Evolutionary conservation across 2,888 invertebrate species (phyloP).

Genomic region (Scaptomyza reducta): DNA sequence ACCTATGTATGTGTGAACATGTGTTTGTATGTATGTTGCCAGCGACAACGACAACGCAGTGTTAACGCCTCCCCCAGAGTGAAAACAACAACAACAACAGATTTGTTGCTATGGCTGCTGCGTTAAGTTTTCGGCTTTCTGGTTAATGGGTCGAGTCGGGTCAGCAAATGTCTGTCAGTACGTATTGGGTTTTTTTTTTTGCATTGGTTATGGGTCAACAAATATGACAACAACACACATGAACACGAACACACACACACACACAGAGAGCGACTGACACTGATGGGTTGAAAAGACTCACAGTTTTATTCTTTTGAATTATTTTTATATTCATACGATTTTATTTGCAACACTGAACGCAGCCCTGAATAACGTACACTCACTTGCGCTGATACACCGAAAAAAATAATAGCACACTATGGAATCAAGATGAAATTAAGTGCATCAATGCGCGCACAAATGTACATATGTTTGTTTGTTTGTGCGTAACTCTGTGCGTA

Average conservation of each 20-base stretch:
- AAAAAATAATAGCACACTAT: neutral
- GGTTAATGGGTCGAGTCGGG: constrained; percentile 13
- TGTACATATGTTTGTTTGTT: neutral
- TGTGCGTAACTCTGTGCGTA: constrained; percentile 4
- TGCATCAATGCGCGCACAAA: neutral
- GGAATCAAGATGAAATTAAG: neutral
- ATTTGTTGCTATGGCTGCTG: constrained; percentile 13
- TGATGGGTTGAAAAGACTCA: neutral
- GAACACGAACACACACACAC: constrained; percentile 2
- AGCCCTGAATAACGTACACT: constrained; percentile 1
- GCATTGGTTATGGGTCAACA: constrained; percentile 23
- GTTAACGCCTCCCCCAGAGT: constrained; percentile 41
- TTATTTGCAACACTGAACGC: constrained; percentile 8
- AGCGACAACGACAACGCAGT: constrained; percentile 23
- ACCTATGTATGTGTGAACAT: neutral
- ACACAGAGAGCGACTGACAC: neutral
- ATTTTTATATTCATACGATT: neutral
- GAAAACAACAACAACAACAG: constrained; percentile 3
- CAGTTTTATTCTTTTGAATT: constrained; percentile 3
- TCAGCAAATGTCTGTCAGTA: constrained; percentile 12
- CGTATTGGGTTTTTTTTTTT: neutral
- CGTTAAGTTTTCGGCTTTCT: neutral
- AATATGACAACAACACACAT: constrained; percentile 13
- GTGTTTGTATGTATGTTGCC: constrained; percentile 3
- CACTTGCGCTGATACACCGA: constrained; percentile 31